Base-by-base conservation (phyloP, 1,140 invertebrate species). In the Drosophila trapezifrons region DNA sequence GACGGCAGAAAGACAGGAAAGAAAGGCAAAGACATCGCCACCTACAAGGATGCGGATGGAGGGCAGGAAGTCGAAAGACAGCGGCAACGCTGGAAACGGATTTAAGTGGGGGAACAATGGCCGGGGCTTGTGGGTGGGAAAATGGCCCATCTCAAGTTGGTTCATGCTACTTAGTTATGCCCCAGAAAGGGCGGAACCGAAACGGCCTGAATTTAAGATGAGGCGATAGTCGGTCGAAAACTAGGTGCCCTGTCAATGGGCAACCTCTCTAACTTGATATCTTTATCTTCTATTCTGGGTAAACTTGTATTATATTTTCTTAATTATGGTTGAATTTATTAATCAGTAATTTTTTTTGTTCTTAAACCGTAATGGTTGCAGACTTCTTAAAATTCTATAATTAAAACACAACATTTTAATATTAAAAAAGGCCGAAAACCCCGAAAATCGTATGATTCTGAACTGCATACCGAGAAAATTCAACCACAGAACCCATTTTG, bases 31-130 rank as follows among this genome's bases (percentile, higher is more conserved):
- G 52, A 54, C 47, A 59, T 46, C 37, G 59, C 57, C 76, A 87
- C 71, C 79, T 72, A 63, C 57, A 81, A 76, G 62, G 79, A 78
- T 65, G 70, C 32, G 55, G 57, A 79, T 45, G 62, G 25, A 66
- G 37, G 62, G 46, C 32, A 66, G 60, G 38, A 67, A 64, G 71
- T 55, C 37, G 78, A 82, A 66, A 87, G 83, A 79, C 79, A 79
- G 71, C 57, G 59, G 54, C 78, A 59, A 65, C 72, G 45, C 27
- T 76, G 83, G 83, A 87, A 79, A 76, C 83, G 78, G 78, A 87
- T 87, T 87, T 79, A 82, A 87, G 83, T 82, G 80, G 71, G 75
- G 83, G 60, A 78, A 78, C 76, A 87, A 86, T 81, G 85, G 69
- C 71, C 38, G 63, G 51, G 64, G 72, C 52, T 78, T 73, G 66